Base-by-base conservation (phyloP, 1,140 invertebrate species). In the Neotoxoptera formosana region DNA sequence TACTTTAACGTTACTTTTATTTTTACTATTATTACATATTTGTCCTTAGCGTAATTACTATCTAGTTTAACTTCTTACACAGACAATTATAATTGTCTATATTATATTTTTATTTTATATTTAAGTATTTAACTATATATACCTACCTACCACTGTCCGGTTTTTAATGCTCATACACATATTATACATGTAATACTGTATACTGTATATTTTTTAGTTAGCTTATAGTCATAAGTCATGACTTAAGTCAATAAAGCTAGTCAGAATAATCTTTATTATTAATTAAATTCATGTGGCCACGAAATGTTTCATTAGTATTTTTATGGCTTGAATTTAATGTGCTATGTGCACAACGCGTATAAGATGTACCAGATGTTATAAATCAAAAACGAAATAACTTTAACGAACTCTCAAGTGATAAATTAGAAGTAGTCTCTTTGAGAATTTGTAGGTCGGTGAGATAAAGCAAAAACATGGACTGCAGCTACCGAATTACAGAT, bases 171-270 rank as follows among this genome's bases (percentile, higher is more conserved):
- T n/a, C 51, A 53, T 76, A 20, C n/a, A 76, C 14, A 76, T 76
- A 76, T 4, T 76, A n/a, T n/a, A n/a, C n/a, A n/a, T 76, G 60
- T 25, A n/a, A 7, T n/a, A n/a, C n/a, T n/a, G 60, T 0, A 23
- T 7, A 76, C 30, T 76, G 60, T 76, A 34, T 76, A 48, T 34
- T 30, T n/a, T 87, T 87, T 84, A 47, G 41, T 45, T 45, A 86
- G 45, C 11, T n/a, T 11, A 30, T 86, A 30, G 41, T 47, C 23
- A 86, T 76, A 76, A 76, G 30, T 76, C 60, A 76, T 86, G 30
- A 86, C 47, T 88, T 88, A 88, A 88, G 47, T 88, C 47, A 88
- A 88, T 51, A 88, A 88, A 51, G 45, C 87, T 88, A 88, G 6
- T 47, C 45, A 86, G 25, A 47, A 47, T 86, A 51, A 51, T 88